Evolutionary conservation across 30 jellyfish, hydroid and myxozoan species (phyloP), one percentile per base, ranked within the genome.

Genomic region (Haliclystus octoradiatus): DNA sequence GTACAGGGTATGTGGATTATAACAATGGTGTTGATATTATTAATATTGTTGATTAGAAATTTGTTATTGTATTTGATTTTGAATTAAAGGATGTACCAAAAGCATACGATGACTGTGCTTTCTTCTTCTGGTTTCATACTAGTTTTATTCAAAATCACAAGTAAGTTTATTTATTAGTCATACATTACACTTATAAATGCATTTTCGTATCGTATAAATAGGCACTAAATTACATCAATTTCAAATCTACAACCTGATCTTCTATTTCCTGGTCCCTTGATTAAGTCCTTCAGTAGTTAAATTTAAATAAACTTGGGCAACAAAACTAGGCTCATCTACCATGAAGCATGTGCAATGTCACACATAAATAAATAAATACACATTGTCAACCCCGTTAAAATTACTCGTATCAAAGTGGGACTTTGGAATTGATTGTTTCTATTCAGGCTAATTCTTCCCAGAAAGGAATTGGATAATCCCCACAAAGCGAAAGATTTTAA

Each of bases 121-220:
- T 89, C 83, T 89, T 89, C 90, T 89, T 89, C 62, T 89, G 98
- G 98, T 80, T 89, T 52, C 95, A 89, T 52, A 89, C 98, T 24
- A 76, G 94, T 66, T 80, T 89, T 53, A 89, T 89, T 1, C 72
- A 70, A 0, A 35, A 73, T 46, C 83, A 89, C 82, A 89, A 81
- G 98, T 89, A 66, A 63, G 95, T 62, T 34, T 15, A 9, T 50
- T 26, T 49, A 19, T 30, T 1, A 1, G 1, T 7, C 14, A 46
- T 74, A 26, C 46, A 4, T 28, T 26, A 9, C 13, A 28, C 19
- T 51, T 51, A 14, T n/a, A n/a, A n/a, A n/a, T n/a, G n/a, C n/a
- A n/a, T n/a, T n/a, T n/a, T n/a, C n/a, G n/a, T n/a, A n/a, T n/a
- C n/a, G n/a, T n/a, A n/a, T n/a, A n/a, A n/a, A n/a, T n/a, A n/a